Evolutionary conservation across 2,888 invertebrate species (phyloP).

Genomic region (Tetropium fuscum): DNA sequence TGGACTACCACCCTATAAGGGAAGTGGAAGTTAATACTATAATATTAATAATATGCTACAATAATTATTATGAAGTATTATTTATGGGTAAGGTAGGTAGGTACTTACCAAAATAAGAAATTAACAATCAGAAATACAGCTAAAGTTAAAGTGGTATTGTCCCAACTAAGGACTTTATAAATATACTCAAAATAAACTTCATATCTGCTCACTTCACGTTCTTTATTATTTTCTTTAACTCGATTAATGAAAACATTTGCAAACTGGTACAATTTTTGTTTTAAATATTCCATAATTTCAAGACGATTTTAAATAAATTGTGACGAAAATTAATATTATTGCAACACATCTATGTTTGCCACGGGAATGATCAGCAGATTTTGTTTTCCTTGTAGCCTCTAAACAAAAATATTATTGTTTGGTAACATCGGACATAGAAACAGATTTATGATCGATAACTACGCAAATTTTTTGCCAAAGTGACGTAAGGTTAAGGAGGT

Average conservation of each 20-base stretch:
- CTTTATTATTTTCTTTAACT: conserved; percentile 31
- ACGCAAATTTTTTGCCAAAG: conserved; percentile 1
- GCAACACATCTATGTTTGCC: too few species aligned
- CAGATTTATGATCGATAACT: not conserved
- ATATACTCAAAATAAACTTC: conserved; percentile 56
- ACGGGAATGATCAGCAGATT: too few species aligned
- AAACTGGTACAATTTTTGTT: conserved; percentile 30
- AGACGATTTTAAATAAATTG: too few species aligned
- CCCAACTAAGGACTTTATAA: conserved; percentile 61
- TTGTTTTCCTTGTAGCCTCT: not conserved
- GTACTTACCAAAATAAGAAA: conserved; percentile 64
- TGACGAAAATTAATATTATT: too few species aligned
- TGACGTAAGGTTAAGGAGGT: too few species aligned
- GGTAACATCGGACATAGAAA: not conserved
- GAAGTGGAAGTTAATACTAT: conserved; percentile 21
- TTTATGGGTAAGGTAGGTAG: not conserved
- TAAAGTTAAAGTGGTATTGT: conserved; percentile 60
- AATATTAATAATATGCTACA: conserved; percentile 10
- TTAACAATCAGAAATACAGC: conserved; percentile 59
- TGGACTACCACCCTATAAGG: conserved; percentile 60
- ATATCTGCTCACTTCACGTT: conserved; percentile 48
- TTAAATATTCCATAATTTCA: conserved; percentile 17
- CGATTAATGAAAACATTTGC: conserved; percentile 27
- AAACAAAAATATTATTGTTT: not conserved
- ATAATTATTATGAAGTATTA: too few species aligned